Evolutionary conservation across 2,113 vertebrate genomes (phyloP), one percentile per base, ranked within the genome.

Genomic region (Lophotis ruficrista): DNA sequence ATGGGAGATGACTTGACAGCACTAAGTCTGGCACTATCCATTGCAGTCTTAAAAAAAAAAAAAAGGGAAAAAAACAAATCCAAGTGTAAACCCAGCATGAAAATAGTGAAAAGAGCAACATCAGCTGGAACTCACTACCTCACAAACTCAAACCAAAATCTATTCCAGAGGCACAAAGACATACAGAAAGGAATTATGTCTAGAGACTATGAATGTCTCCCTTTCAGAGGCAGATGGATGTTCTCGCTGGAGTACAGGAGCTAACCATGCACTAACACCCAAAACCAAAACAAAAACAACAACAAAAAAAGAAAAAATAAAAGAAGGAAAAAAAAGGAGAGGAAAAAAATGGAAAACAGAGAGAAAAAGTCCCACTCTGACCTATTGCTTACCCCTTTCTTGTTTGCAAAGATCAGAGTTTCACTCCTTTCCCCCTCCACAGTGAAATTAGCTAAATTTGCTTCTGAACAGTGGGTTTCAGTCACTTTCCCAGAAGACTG

Each of bases 1-100:
- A 99, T 99, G 56, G 99, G 99, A 87, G 99, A 99, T 9, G 99
- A 99, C 88, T 99, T 99, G 80, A 99, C 99, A 96, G 99, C 99
- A 96, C 98, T 99, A 85, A 99, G 98, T 88, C 99, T 99, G 83
- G 99, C 99, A 94, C 98, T 99, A 90, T 99, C 99, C 99, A 99
- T 99, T 58, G 99, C 99, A 96, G 98, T 98, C 99, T 99, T 25
- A 37, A 83, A 50, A 19, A 6, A 88, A 56, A 15, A 43, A 38
- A 43, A 10, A 85, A 6, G 41, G 10, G 35, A 38, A 66, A 83
- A 62, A 57, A 11, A 0, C 13, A 70, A 61, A 89, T 28, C 12
- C 3, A 68, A 71, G 24, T 6, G 14, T 38, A 64, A 82, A 72
- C 6, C 38, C 27, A 83, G 28, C 30, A 69, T 4, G 6, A 76